phyloP scores from a whole-genome alignment of 2,888 invertebrate genomes.

The Pammene aurita region DNA sequence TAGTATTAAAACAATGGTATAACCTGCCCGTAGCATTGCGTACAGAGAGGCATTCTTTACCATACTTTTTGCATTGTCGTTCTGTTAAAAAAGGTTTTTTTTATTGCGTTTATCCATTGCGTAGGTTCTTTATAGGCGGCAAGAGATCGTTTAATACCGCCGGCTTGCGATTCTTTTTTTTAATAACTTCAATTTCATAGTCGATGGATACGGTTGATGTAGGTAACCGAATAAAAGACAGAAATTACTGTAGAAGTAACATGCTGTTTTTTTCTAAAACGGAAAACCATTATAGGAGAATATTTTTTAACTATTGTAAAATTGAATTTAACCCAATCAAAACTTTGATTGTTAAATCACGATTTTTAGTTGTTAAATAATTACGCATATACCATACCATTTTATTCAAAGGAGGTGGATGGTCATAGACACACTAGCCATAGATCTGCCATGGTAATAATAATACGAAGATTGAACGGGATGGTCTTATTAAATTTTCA shows the following conservation, averaged over 20 bases:
- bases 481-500: no score
- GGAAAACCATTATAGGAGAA: no score
- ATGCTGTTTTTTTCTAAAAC: no score
- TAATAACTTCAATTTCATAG: conserved; percentile 2
- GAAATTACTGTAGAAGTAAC: background rate
- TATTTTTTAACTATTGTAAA: background rate
- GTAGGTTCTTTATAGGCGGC: conserved; percentile 28
- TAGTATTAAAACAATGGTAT: conserved; percentile 41
- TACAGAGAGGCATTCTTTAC: conserved; percentile 33
- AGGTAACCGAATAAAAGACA: conserved; percentile 1
- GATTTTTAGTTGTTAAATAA: no score
- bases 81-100: conserved; percentile 30
- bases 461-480: no score
- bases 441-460: no score
- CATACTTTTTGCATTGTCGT: conserved; percentile 39
- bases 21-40: conserved; percentile 38
- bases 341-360: no score
- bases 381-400: no score
- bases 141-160: conserved; percentile 16
- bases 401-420: no score
- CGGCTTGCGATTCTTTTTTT: conserved; percentile 9
- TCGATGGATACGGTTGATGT: background rate
- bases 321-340: no score
- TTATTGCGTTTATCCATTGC: conserved; percentile 17
- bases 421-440: no score